These are phyloP conservation scores for Ischnus inquisitorius DNA, from an alignment of 2,888 invertebrate species.

Conservation along the genomic window DNA sequence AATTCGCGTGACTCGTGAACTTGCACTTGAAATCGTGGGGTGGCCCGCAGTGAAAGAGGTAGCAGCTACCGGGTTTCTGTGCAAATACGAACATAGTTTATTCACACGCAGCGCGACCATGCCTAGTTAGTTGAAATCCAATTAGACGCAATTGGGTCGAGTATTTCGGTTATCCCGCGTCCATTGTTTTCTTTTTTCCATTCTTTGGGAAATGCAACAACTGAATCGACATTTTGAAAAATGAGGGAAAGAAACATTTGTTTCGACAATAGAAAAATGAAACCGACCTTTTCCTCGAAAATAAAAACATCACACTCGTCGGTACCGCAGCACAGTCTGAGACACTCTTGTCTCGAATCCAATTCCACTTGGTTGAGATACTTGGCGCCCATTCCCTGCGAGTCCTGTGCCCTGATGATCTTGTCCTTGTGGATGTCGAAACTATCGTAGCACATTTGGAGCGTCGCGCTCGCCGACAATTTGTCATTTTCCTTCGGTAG, in stretches of 20 bases:
- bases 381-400: conserved; percentile 94
- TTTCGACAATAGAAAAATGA: too few relatives aligned
- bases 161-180: conserved; percentile 18
- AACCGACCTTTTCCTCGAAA: conserved; percentile 94
- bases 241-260: too few relatives aligned
- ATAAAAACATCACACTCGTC: conserved; percentile 96
- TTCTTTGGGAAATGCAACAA: neutral
- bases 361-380: conserved; percentile 95
- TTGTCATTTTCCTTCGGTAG: conserved; percentile 77
- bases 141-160: conserved; percentile 34
- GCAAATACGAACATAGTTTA: conserved; percentile 71
- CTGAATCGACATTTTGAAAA: neutral
- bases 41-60: conserved; percentile 96
- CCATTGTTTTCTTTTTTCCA: neutral
- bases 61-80: conserved; percentile 94
- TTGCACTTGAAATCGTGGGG: conserved; percentile 97
- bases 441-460: conserved; percentile 90
- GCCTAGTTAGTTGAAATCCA: neutral
- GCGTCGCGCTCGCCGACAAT: conserved; percentile 87
- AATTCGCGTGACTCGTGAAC: conserved; percentile 95
- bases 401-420: conserved; percentile 96
- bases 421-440: conserved; percentile 95
- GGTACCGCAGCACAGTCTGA: conserved; percentile 95
- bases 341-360: conserved; percentile 92
- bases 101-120: neutral